Base-by-base conservation (phyloP, 2,888 invertebrate genomes). In the Sarcophaga variegata region DNA sequence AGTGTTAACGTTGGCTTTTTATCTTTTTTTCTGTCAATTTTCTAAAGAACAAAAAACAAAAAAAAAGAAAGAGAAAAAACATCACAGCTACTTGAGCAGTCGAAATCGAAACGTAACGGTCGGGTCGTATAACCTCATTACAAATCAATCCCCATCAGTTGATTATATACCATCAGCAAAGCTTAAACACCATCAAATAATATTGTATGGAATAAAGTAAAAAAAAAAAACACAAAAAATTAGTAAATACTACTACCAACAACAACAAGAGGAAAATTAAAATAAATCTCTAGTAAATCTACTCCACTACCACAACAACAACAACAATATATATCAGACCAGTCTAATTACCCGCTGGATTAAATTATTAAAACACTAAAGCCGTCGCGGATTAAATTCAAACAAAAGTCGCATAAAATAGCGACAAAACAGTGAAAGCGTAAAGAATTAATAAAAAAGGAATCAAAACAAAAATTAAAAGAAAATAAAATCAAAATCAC, bases 261-360 rank as follows among this genome's bases (percentile, higher is more conserved):
- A 54, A 83, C 77, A 62, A 67, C 25, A 70, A 17, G n/a, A 3
- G 69, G 66, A 76, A 77, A 72, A 83, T 67, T 78, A 66, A 67
- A 49, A 72, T 83, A 67, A 76, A 83, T 69, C 84, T 84, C 76
- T 66, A 74, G 74, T 76, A 62, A 62, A 62, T 62, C 62, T 62
- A 62, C 62, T 62, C 67, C 64, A 75, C 81, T 71, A 82, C 76
- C 79, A 63, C 82, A 37, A 72, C 66, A 54, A 77, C 76, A 62
- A 64, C 62, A 49, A 47, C 67, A 59, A 70, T n/a, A 60, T 2
- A 71, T 63, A 67, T 83, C 69, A 80, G 86, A 71, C 79, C 84
- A 92, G 89, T 90, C 91, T 92, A 92, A 92, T 92, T 92, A 91
- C 91, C 90, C 90, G 89, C 89, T 90, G 92, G 92, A 92, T 92